Evolutionary conservation across 2,113 vertebrate species (phyloP).

Genomic region (Amia ocellicauda): DNA sequence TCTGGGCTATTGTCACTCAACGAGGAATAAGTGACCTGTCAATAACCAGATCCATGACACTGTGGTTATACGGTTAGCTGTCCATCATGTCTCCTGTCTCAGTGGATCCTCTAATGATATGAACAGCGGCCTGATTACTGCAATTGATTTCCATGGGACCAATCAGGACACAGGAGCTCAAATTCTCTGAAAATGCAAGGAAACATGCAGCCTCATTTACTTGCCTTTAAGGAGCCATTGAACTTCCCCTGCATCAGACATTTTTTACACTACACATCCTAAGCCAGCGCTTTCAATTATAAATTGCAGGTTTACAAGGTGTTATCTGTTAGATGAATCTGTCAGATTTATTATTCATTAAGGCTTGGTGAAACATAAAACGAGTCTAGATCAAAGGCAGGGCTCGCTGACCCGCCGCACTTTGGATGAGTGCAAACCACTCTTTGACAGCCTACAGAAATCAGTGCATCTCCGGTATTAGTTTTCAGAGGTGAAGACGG

Average conservation of each 20-base stretch:
- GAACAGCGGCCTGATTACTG: neutral
- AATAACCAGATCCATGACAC: no score
- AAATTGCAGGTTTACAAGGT: neutral
- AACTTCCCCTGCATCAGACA: neutral
- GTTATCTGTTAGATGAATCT: neutral
- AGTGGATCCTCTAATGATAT: neutral
- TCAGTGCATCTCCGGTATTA: neutral
- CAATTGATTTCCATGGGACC: slow-evolving; percentile 12
- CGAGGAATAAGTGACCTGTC: no score
- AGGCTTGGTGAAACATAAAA: neutral
- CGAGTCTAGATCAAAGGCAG: neutral
- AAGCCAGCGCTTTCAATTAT: slow-evolving; percentile 7
- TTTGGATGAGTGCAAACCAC: neutral
- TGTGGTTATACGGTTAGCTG: neutral
- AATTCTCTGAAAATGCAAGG: neutral
- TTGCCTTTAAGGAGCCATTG: slow-evolving; percentile 1
- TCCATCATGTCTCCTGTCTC: neutral
- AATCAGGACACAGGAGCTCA: neutral
- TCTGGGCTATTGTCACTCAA: no score
- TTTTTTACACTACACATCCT: neutral
- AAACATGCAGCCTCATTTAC: neutral
- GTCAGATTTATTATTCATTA: slow-evolving; percentile 1
- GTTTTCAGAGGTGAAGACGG: neutral
- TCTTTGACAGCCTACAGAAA: neutral
- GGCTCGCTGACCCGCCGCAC: neutral